These are phyloP conservation scores for Plagiodera versicolora DNA, from an alignment of 2,888 invertebrate genomes.

Conservation along the genomic window DNA sequence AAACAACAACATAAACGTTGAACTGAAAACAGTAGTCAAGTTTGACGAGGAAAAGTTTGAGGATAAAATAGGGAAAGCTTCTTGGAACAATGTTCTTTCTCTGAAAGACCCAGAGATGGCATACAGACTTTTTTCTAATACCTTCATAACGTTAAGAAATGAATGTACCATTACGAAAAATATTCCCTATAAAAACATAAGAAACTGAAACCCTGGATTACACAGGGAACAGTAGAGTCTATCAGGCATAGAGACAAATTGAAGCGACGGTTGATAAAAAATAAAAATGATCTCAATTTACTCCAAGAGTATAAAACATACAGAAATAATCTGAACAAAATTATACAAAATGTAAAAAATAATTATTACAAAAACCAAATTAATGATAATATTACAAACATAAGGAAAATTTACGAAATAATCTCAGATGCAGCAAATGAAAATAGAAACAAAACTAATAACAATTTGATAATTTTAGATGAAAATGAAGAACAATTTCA, in stretches of 20 bases:
- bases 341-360: no score
- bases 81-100: neutral
- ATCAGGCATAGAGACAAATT: conserved; percentile 9
- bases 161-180: neutral
- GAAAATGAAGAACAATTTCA: conserved; percentile 1
- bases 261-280: conserved; percentile 1
- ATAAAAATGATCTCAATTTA: conserved; percentile 8
- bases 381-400: neutral
- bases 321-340: no score
- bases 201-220: conserved; percentile 3
- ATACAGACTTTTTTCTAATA: neutral
- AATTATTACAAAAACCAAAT: conserved; percentile 1
- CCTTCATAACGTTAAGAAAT: neutral
- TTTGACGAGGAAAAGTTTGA: neutral
- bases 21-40: neutral
- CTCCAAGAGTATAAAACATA: conserved; percentile 3
- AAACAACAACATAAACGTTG: neutral
- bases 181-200: neutral
- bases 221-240: conserved; percentile 3
- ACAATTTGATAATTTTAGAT: neutral
- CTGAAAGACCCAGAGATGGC: neutral
- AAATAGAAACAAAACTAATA: neutral
- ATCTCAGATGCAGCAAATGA: neutral
- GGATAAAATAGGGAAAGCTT: neutral
- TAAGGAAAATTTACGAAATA: neutral